These are phyloP conservation scores for Zenarchopterus dispar DNA, from an alignment of 2,797 vertebrate genomes.

Conservation along the genomic window DNA sequence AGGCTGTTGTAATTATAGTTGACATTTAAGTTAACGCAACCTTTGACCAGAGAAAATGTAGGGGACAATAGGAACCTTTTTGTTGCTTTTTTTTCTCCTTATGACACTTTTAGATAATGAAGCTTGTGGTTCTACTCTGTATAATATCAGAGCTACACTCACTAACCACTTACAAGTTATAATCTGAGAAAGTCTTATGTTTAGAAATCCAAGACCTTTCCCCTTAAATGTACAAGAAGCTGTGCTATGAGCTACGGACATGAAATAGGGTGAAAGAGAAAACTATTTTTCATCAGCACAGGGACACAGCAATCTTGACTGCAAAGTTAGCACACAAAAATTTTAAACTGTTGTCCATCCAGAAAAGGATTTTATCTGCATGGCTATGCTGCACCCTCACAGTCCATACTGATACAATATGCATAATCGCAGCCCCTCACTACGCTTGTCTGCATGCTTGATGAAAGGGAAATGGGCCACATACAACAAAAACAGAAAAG, in stretches of 20 bases:
- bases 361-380: slow-evolving; percentile 60
- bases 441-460: slow-evolving; percentile 68
- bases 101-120: slow-evolving; percentile 9
- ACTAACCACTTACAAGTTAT: slow-evolving; percentile 32
- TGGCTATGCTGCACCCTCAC: slow-evolving; percentile 58
- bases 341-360: slow-evolving; percentile 58
- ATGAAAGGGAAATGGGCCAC: slow-evolving; percentile 68
- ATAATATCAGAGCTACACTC: slow-evolving; percentile 35
- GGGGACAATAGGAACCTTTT: too few relatives aligned
- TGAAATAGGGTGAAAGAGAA: slow-evolving; percentile 42
- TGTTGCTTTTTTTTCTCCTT: slow-evolving; percentile 15
- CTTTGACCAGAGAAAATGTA: too few relatives aligned
- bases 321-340: slow-evolving; percentile 48
- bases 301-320: slow-evolving; percentile 43
- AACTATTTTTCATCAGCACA: slow-evolving; percentile 59
- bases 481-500: slow-evolving; percentile 69
- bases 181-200: slow-evolving; percentile 54
- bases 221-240: slow-evolving; percentile 43
- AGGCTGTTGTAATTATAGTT: too few relatives aligned
- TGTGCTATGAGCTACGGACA: slow-evolving; percentile 13
- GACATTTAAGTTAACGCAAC: too few relatives aligned
- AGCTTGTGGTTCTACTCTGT: slow-evolving; percentile 24
- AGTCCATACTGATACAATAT: slow-evolving; percentile 64
- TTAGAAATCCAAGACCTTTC: slow-evolving; percentile 52
- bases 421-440: slow-evolving; percentile 58